Evolutionary conservation across 2,888 invertebrate species (phyloP).

Genomic region (Drosophila silvestris): DNA sequence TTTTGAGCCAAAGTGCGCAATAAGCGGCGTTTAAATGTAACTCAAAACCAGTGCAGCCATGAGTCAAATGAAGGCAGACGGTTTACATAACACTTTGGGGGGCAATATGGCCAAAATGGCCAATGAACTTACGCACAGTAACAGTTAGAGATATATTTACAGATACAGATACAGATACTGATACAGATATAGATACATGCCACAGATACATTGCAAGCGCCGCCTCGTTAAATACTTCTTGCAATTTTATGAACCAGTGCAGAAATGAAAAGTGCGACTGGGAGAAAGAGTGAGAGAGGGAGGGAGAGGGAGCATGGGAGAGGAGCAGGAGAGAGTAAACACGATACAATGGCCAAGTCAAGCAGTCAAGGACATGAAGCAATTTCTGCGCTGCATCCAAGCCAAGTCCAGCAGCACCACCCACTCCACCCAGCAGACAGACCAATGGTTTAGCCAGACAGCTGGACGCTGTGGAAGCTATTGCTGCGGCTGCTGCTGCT

Average conservation of each 20-base stretch:
- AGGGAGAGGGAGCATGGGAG: not conserved
- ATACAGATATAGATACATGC: conserved; percentile 1
- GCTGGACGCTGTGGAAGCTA: conserved; percentile 34
- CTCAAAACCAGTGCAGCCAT: conserved; percentile 35
- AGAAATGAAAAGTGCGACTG: conserved; percentile 69
- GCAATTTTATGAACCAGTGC: conserved; percentile 69
- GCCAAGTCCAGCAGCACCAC: not conserved
- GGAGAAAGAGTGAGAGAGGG: conserved; percentile 5
- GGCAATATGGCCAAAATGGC: conserved; percentile 44
- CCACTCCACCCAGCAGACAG: not conserved
- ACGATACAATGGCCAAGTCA: conserved; percentile 66
- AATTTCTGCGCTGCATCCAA: conserved; percentile 53
- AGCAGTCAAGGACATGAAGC: conserved; percentile 74
- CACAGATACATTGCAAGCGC: conserved; percentile 33
- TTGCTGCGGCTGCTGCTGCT: conserved; percentile 6
- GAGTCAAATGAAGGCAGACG: conserved; percentile 52
- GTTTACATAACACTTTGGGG: conserved; percentile 62
- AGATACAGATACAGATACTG: not conserved
- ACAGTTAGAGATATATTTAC: not conserved
- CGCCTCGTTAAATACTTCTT: conserved; percentile 56
- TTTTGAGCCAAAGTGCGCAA: conserved; percentile 21
- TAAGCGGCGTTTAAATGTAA: conserved; percentile 51
- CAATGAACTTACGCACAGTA: conserved; percentile 57
- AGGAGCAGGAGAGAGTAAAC: conserved; percentile 31
- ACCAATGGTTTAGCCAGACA: conserved; percentile 16